A percentile compares a stretch with the other conserved stretches of the same genome.
Evolutionary conservation across 2,113 vertebrate species (phyloP).

Genomic region (Ascaphus truei): DNA sequence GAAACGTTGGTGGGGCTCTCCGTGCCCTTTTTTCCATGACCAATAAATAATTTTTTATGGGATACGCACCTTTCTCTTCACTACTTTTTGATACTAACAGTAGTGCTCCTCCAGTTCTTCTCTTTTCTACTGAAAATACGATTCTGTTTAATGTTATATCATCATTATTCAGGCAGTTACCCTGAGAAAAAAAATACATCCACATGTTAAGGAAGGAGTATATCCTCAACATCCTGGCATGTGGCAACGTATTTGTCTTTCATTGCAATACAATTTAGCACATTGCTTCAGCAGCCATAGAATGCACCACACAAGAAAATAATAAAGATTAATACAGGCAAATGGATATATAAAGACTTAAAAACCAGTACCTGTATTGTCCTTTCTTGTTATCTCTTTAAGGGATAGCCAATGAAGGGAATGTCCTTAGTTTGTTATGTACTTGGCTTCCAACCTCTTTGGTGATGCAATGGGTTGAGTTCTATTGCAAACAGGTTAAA

Average conservation of each 20-base stretch:
- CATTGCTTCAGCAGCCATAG: too few relatives aligned
- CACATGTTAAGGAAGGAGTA: constrained; percentile 14
- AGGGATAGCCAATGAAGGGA: not conserved
- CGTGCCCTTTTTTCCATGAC: too few relatives aligned
- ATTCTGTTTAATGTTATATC: constrained; percentile 11
- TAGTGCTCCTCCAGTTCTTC: too few relatives aligned
- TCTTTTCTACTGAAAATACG: not conserved
- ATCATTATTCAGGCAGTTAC: not conserved
- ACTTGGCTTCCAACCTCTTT: not conserved
- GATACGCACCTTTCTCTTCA: too few relatives aligned
- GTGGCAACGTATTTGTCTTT: constrained; percentile 2
- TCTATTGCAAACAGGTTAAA: not conserved
- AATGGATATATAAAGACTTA: not conserved
- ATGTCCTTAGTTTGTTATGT: not conserved
- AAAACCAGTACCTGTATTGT: constrained; percentile 6
- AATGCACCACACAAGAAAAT: not conserved
- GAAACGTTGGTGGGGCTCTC: too few relatives aligned
- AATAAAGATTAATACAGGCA: not conserved
- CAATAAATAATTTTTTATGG: too few relatives aligned
- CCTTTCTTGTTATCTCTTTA: not conserved
- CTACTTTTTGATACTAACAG: too few relatives aligned
- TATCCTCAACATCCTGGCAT: not conserved
- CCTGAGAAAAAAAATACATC: constrained; percentile 26
- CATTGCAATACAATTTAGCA: constrained; percentile 8
- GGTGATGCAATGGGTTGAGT: not conserved